Evolutionary conservation across 2,888 invertebrate species (phyloP), one percentile per base, ranked within the genome.

Genomic region (Pomacea canaliculata): DNA sequence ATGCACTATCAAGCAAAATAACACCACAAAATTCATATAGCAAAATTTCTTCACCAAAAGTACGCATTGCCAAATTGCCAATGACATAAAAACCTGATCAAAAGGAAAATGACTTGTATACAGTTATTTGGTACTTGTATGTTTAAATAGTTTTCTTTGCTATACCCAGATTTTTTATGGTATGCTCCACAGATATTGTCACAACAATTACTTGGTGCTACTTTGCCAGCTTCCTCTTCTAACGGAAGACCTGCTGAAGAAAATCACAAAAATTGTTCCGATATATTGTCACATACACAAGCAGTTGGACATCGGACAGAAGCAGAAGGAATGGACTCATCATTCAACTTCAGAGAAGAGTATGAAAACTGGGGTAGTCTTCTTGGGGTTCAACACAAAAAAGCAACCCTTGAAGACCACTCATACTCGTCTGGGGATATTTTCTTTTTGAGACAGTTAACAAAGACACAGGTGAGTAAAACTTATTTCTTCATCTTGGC

Each of bases 351-450:
- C 13, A 27, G 10, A 13, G 46, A 48, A n/a, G 69, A 74, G 68
- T 74, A 74, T 48, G 74, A 74, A 51, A 74, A 74, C 63, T 74
- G 74, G 74, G 74, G 69, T 59, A 67, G 68, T 12, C 62, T 74
- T 3, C 69, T 59, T 18, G 69, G 69, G 7, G 62, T 74, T 16
- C 48, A 62, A n/a, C 16, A 62, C 19, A 62, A 27, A 9, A 60
- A 23, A 23, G 27, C 69, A 8, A 56, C 46, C 16, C 74, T 74
- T 16, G 19, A 63, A 23, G 49, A 46, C 2, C 71, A 70, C 12
- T 70, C 67, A 23, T 74, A 71, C 70, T 76, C 70, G 46, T 73
- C 71, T 18, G 78, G 76, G 5, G 74, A 74, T 62, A 60, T 74
- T 23, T 60, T 48, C 48, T 74, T 74, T 60, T 62, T 74, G 74